Conservation (phyloP, 2,888 invertebrate species). For the Andrena minutula region DNA sequence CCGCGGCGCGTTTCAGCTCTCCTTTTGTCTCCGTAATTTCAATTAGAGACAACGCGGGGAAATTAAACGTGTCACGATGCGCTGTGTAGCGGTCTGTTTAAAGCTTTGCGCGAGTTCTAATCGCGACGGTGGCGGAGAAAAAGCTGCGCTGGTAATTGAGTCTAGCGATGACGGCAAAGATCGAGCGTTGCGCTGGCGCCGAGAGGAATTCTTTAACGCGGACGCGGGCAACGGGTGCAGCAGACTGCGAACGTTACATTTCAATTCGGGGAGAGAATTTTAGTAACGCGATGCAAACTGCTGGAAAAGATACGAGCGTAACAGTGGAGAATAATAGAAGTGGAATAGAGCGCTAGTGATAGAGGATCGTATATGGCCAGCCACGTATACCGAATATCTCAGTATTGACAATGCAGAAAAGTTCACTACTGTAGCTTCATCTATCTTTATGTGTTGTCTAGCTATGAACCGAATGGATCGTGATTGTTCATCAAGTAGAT, state of each 20-base stretch:
- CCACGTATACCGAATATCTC: too few species aligned
- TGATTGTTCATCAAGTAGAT: constrained; percentile 14
- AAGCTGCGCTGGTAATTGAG: not conserved
- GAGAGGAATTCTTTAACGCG: not conserved
- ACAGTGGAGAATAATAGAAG: too few species aligned
- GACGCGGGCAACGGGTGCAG: too few species aligned
- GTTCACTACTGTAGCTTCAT: too few species aligned
- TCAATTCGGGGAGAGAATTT: too few species aligned
- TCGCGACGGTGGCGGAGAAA: constrained; percentile 2
- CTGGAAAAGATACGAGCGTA: too few species aligned
- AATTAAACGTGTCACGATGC: constrained; percentile 44
- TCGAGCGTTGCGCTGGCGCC: not conserved
- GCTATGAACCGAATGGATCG: not conserved
- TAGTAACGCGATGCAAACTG: too few species aligned
- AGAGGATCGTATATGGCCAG: too few species aligned
- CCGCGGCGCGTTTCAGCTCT: not conserved
- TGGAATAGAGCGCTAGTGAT: too few species aligned
- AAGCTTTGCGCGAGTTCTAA: constrained; percentile 8
- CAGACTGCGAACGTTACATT: too few species aligned
- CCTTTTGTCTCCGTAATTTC: constrained; percentile 54
- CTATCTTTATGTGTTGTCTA: too few species aligned
- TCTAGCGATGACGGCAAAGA: not conserved
- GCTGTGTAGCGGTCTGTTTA: not conserved
- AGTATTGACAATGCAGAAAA: too few species aligned
- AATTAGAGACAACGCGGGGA: constrained; percentile 31